Evolutionary conservation across 2,888 invertebrate species (phyloP).

Genomic region (Zeuzera pyrina): DNA sequence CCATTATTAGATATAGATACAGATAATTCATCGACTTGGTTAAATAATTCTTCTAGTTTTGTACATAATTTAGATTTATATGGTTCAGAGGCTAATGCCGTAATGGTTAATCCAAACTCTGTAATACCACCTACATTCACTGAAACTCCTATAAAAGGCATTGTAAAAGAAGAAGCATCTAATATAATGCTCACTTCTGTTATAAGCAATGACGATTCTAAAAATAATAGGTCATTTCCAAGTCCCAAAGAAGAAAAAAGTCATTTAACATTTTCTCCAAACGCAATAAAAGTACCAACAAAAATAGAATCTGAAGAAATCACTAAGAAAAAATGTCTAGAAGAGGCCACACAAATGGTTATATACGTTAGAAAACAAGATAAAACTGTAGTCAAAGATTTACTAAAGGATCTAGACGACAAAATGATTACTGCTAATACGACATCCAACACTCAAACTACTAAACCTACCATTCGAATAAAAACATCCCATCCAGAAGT

Average conservation of each 20-base stretch:
- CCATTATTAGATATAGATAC: slow-evolving; percentile 79
- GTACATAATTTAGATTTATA: slow-evolving; percentile 80
- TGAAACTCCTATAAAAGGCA: slow-evolving; percentile 59
- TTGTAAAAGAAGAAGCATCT: slow-evolving; percentile 63
- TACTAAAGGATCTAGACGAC: slow-evolving; percentile 72
- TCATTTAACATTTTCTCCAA: slow-evolving; percentile 81
- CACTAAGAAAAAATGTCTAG: slow-evolving; percentile 36
- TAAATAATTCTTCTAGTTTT: slow-evolving; percentile 75
- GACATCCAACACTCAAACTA: slow-evolving; percentile 16
- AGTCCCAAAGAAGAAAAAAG: slow-evolving; percentile 80
- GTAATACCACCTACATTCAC: slow-evolving; percentile 86
- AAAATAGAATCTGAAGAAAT: slow-evolving; percentile 39
- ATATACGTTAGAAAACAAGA: slow-evolving; percentile 62
- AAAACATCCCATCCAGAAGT: slow-evolving; percentile 54
- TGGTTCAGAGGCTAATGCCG: slow-evolving; percentile 80
- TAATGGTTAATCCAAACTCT: slow-evolving; percentile 92
- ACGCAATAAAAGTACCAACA: slow-evolving; percentile 76
- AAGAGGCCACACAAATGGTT: slow-evolving; percentile 67
- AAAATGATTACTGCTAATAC: slow-evolving; percentile 27
- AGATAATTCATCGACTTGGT: slow-evolving; percentile 73
- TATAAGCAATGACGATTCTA: slow-evolving; percentile 37
- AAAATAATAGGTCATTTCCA: slow-evolving; percentile 57
- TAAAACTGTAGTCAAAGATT: slow-evolving; percentile 77
- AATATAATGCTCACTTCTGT: slow-evolving; percentile 61
- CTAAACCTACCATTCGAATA: slow-evolving; percentile 52